These are phyloP conservation scores for Sphaeramia orbicularis DNA, from an alignment of 2,797 vertebrate genomes.

Conservation along the genomic window DNA sequence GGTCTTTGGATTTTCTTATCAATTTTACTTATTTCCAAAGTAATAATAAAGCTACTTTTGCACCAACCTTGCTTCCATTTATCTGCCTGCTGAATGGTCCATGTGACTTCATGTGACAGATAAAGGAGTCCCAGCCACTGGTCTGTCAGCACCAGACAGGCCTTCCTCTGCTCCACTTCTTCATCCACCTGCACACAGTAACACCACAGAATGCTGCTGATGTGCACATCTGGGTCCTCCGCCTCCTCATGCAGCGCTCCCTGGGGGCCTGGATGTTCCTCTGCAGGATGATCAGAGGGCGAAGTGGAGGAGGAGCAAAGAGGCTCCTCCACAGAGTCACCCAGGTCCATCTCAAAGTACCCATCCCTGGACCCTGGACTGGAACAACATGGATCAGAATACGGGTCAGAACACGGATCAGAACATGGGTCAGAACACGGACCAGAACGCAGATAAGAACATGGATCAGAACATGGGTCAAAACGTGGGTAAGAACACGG, in stretches of 20 bases:
- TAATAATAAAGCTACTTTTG: no score
- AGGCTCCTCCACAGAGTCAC: slow-evolving; percentile 80
- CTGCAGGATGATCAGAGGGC: slow-evolving; percentile 38
- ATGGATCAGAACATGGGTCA: no score
- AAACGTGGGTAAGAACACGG: no score
- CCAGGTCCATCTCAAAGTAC: slow-evolving; percentile 97
- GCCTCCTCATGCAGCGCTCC: slow-evolving; percentile 48
- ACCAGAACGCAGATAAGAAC: no score
- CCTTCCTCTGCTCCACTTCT: slow-evolving; percentile 85
- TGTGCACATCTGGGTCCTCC: slow-evolving; percentile 62
- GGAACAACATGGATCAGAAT: slow-evolving; percentile 11
- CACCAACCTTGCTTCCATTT: not conserved
- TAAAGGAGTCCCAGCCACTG: slow-evolving; percentile 86
- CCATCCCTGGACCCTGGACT: slow-evolving; percentile 87
- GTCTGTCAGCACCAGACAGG: slow-evolving; percentile 90
- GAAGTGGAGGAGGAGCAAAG: slow-evolving; percentile 76
- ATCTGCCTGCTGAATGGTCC: slow-evolving; percentile 63
- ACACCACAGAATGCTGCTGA: slow-evolving; percentile 89
- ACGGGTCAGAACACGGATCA: no score
- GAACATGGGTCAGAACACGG: no score
- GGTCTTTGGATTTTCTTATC: no score
- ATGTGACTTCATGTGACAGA: slow-evolving; percentile 78
- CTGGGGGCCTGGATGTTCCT: slow-evolving; percentile 23
- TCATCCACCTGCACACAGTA: slow-evolving; percentile 88
- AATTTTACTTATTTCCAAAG: no score